Conservation (phyloP, 2,888 invertebrate species). For the Bhutanitis thaidina region DNA sequence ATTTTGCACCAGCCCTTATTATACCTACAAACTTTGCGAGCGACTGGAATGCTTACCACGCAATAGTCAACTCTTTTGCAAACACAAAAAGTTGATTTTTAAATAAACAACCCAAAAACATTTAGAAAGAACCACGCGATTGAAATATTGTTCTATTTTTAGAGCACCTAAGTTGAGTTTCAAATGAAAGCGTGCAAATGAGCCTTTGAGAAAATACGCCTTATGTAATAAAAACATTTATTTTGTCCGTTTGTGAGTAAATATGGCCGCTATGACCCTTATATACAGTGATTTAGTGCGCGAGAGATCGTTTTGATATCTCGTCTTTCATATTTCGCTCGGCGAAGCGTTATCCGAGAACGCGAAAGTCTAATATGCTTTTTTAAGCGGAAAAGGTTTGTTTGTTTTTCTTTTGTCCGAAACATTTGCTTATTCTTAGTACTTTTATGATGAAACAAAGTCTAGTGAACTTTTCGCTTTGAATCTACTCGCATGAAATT, state of each 20-base stretch:
- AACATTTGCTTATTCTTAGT: constrained; percentile 35
- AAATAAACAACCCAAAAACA: constrained; percentile 26
- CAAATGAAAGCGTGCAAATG: constrained; percentile 34
- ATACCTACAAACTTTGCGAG: constrained; percentile 58
- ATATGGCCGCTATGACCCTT: constrained; percentile 74
- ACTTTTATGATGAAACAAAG: constrained; percentile 35
- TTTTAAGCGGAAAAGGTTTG: constrained; percentile 42
- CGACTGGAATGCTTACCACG: constrained; percentile 34
- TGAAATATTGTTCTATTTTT: constrained; percentile 40
- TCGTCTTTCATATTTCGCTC: constrained; percentile 73
- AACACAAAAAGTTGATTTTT: constrained; percentile 32
- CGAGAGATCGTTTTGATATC: constrained; percentile 77
- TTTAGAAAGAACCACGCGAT: constrained; percentile 26
- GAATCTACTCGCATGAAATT: neutral
- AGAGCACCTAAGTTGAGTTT: constrained; percentile 34
- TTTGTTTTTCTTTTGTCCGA: constrained; percentile 36
- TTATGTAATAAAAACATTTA: constrained; percentile 80
- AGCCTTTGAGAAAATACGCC: constrained; percentile 73
- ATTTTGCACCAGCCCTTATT: constrained; percentile 72
- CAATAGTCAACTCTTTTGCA: constrained; percentile 37
- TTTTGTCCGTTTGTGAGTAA: constrained; percentile 77
- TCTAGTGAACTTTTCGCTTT: constrained; percentile 3
- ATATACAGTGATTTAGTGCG: constrained; percentile 77
- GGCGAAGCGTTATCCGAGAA: constrained; percentile 72
- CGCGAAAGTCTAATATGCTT: constrained; percentile 55